phyloP scores from a whole-genome alignment of 2,888 invertebrate genomes.

The Meiosimyza decipiens region DNA sequence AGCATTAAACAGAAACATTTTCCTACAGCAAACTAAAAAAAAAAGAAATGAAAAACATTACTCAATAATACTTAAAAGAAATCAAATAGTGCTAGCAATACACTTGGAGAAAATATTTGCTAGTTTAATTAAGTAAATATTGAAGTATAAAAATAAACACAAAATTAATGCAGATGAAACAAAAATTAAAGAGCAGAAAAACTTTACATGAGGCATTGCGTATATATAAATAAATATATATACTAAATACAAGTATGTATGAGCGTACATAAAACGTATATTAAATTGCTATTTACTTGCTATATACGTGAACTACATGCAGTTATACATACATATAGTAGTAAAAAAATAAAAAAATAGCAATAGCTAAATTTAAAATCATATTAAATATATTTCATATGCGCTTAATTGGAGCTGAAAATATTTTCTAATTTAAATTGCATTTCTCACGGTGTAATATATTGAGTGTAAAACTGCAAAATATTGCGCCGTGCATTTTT shows the following conservation, averaged over 20 bases:
- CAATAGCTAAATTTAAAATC: conserved; percentile 18
- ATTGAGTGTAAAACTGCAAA: no score
- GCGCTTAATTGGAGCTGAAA: no score
- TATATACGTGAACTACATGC: conserved; percentile 17
- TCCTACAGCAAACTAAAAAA: conserved; percentile 33
- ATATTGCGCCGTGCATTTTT: no score
- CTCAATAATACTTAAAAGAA: conserved; percentile 15
- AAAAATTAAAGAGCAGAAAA: conserved; percentile 2
- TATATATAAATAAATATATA: conserved; percentile 17
- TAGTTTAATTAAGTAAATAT: conserved; percentile 14
- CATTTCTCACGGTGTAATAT: no score
- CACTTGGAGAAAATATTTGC: conserved; percentile 29
- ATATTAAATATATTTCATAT: no score
- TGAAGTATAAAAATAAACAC: conserved; percentile 40
- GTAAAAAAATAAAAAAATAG: conserved; percentile 36
- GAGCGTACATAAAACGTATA: conserved; percentile 27
- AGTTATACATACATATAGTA: not conserved
- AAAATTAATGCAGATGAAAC: conserved; percentile 11
- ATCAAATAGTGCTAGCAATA: conserved; percentile 31
- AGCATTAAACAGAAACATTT: conserved; percentile 35
- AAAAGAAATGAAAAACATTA: conserved; percentile 21
- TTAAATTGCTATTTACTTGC: conserved; percentile 23
- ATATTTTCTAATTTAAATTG: no score
- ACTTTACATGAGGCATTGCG: no score
- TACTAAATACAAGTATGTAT: not conserved